Evolutionary conservation across 2,888 invertebrate genomes (phyloP).

Genomic region (Zootermopsis nevadensis): DNA sequence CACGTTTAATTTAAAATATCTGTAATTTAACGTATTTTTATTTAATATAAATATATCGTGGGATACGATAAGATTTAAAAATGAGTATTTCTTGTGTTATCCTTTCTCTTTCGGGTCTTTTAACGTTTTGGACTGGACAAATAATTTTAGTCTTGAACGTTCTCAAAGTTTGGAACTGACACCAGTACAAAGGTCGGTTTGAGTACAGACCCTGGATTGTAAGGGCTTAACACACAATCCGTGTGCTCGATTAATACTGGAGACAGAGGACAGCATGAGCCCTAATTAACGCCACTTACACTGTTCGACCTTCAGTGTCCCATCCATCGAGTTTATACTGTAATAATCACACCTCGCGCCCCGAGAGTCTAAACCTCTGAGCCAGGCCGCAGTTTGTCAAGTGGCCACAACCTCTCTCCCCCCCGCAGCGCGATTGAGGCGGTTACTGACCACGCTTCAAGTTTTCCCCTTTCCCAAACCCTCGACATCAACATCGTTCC

Average conservation of each 20-base stretch:
- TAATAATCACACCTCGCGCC: constrained; percentile 37
- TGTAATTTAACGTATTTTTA: no score
- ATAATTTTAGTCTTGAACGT: no score
- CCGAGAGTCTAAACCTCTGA: constrained; percentile 17
- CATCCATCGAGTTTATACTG: constrained; percentile 35
- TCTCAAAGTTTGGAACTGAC: background rate
- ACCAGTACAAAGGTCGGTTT: background rate
- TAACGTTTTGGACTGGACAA: no score
- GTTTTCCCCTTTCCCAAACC: background rate
- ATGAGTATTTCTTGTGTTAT: no score
- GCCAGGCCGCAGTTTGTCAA: constrained; percentile 39
- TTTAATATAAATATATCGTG: no score
- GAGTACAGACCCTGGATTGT: background rate
- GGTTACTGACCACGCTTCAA: constrained; percentile 36
- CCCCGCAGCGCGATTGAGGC: constrained; percentile 20
- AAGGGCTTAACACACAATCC: constrained; percentile 22
- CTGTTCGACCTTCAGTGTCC: constrained; percentile 33
- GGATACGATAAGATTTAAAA: no score
- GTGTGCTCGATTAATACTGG: constrained; percentile 12
- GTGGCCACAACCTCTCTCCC: constrained; percentile 25
- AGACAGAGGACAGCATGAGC: constrained; percentile 13
- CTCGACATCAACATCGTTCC: background rate
- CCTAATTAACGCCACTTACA: constrained; percentile 14
- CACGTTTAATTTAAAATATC: no score
- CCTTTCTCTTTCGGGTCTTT: no score